Evolutionary conservation across 2,797 vertebrate genomes (phyloP).

Genomic region (Avahi laniger): DNA sequence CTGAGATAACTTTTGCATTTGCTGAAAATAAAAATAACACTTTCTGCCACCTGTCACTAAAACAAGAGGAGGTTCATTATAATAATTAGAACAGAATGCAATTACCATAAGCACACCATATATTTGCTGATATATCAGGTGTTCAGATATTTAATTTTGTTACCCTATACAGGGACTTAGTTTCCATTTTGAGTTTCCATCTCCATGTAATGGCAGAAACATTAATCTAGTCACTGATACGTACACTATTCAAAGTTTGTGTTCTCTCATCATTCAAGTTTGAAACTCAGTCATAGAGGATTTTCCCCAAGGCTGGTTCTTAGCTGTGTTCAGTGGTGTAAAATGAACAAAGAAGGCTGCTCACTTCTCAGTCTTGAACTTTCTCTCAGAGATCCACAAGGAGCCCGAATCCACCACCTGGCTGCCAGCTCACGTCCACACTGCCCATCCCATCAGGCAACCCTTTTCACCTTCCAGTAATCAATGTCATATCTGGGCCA

Average conservation of each 20-base stretch:
- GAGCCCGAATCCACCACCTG: neutral
- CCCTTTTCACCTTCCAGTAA: neutral
- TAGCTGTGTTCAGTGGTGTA: neutral
- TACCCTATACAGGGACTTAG: neutral
- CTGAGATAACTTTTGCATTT: neutral
- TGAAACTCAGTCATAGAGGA: neutral
- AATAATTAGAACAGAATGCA: neutral
- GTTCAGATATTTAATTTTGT: neutral
- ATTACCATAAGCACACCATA: neutral
- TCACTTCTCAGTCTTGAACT: neutral
- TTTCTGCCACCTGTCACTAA: neutral
- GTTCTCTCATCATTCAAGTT: neutral
- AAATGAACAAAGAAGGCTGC: neutral
- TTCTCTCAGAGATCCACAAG: neutral
- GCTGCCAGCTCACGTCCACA: neutral
- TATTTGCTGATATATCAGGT: neutral
- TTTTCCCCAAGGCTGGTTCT: neutral
- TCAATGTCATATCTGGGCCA: neutral
- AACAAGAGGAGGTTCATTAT: neutral
- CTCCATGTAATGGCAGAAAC: neutral
- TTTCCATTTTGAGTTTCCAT: neutral
- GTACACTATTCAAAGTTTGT: neutral
- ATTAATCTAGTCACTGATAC: neutral
- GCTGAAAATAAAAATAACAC: neutral
- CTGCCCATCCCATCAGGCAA: neutral